These are phyloP conservation scores for Rhinoraja longicauda DNA, from an alignment of 2,797 vertebrate species.

Conservation along the genomic window DNA sequence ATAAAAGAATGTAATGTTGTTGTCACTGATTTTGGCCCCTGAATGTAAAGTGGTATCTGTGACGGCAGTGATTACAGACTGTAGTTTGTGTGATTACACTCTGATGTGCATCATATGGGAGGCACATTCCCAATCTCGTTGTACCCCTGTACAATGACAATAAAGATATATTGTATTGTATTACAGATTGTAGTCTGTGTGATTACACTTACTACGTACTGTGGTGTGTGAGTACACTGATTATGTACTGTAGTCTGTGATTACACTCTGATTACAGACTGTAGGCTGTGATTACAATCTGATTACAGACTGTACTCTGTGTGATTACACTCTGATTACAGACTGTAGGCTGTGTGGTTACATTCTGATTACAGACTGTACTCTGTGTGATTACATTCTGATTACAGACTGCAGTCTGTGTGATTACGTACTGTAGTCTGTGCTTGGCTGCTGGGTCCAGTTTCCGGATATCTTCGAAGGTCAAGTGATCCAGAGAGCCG, in stretches of 20 bases:
- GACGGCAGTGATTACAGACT: neutral
- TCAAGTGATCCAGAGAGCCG: slow-evolving; percentile 69
- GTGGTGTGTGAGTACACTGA: too few relatives aligned
- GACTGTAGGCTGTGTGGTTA: neutral
- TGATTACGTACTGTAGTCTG: slow-evolving; percentile 64
- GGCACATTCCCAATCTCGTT: too few relatives aligned
- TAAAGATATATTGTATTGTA: too few relatives aligned
- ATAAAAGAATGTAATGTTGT: neutral
- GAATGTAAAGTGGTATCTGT: neutral
- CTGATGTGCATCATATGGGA: too few relatives aligned
- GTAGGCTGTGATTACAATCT: too few relatives aligned
- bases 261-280: too few relatives aligned
- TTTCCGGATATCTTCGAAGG: slow-evolving; percentile 67
- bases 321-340: too few relatives aligned
- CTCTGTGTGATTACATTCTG: slow-evolving; percentile 57
- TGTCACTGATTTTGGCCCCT: neutral
- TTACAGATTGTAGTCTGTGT: too few relatives aligned
- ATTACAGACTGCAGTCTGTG: neutral
- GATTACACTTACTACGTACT: too few relatives aligned
- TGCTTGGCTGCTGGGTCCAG: slow-evolving; percentile 85
- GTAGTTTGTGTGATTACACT: neutral
- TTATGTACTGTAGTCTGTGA: too few relatives aligned
- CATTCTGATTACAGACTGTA: slow-evolving; percentile 59
- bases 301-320: too few relatives aligned
- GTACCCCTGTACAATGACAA: too few relatives aligned